These are phyloP conservation scores for Caenorhabditis macrosperma DNA, from an alignment of 2,888 invertebrate genomes.

Conservation along the genomic window DNA sequence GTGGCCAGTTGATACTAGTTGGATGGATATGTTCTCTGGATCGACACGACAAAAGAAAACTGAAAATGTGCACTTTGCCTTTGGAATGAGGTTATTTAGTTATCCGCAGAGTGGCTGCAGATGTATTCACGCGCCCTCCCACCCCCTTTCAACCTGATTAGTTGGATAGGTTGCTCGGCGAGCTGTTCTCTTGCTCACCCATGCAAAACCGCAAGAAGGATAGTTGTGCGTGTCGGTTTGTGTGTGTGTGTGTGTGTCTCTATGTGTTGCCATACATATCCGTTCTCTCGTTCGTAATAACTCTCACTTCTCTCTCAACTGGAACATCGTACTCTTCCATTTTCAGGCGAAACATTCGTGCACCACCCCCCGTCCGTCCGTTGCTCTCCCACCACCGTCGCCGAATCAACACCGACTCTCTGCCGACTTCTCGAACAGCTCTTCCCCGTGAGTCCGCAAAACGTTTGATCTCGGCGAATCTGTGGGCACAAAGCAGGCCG, in stretches of 20 bases:
- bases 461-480: constrained; percentile 7
- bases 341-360: constrained; percentile 56
- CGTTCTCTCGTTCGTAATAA: constrained; percentile 27
- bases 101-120: constrained; percentile 8
- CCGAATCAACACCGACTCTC: constrained; percentile 44
- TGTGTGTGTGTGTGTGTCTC: constrained; percentile 1
- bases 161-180: constrained; percentile 35
- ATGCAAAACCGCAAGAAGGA: constrained; percentile 41
- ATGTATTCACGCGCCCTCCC: constrained; percentile 4
- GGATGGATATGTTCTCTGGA: not conserved
- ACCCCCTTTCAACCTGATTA: constrained; percentile 47
- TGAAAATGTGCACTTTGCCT: not conserved
- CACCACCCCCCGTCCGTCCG: constrained; percentile 54
- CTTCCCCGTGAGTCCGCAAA: constrained; percentile 51
- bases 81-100: not conserved
- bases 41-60: not conserved
- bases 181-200: constrained; percentile 53
- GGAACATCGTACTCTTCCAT: not conserved
- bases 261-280: constrained; percentile 13
- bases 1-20: constrained; percentile 31
- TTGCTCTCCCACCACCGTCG: constrained; percentile 47
- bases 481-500: not conserved
- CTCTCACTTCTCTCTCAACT: not conserved
- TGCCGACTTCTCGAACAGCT: constrained; percentile 46
- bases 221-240: constrained; percentile 17